Percentiles rank a stretch among this genome's conserved stretches.
These are phyloP conservation scores for Bambusicola thoracicus DNA, from an alignment of 2,113 vertebrate species.

Conservation along the genomic window DNA sequence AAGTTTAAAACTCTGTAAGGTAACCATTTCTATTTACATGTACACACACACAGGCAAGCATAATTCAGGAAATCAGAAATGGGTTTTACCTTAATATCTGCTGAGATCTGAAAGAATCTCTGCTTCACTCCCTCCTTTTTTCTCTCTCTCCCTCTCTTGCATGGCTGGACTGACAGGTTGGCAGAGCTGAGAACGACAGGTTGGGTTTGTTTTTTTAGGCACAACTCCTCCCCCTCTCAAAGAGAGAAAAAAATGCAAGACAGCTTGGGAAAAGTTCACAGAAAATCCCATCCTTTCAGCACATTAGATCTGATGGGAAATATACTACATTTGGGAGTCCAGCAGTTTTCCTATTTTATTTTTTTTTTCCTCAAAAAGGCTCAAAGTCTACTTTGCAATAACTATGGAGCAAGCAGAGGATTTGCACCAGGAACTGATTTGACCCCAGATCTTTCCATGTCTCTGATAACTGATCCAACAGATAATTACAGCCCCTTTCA, in stretches of 20 bases:
- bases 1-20: background rate
- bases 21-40: constrained; percentile 8
- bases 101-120: constrained; percentile 32
- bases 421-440: background rate
- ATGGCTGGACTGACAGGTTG: constrained; percentile 74
- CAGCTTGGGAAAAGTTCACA: constrained; percentile 50
- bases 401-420: background rate
- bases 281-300: constrained; percentile 61
- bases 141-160: constrained; percentile 56
- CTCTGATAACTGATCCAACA: background rate
- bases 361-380: background rate
- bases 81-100: constrained; percentile 48
- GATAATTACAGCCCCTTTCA: background rate
- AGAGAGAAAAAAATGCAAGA: constrained; percentile 15
- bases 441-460: background rate
- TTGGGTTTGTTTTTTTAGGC: constrained; percentile 74
- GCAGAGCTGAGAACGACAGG: constrained; percentile 67
- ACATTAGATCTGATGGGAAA: background rate
- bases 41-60: background rate
- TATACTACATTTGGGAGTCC: background rate
- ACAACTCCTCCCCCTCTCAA: constrained; percentile 70
- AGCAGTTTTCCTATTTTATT: background rate
- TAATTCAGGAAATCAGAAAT: background rate
- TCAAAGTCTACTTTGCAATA: background rate
- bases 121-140: constrained; percentile 49